phyloP scores from a whole-genome alignment of 1,140 invertebrate genomes.

The Cydia pomonella region DNA sequence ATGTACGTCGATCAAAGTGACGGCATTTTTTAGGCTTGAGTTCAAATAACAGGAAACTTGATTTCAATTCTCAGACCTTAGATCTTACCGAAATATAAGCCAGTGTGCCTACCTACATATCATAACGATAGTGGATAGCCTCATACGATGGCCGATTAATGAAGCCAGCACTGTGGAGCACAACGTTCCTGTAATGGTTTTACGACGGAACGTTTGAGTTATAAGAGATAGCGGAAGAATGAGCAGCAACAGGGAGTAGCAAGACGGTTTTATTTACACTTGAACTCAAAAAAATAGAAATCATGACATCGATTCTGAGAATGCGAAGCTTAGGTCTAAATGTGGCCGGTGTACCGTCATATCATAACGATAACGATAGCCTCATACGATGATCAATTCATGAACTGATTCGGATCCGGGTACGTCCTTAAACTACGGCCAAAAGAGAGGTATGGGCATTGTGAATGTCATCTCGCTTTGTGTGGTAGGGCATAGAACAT shows the following conservation, averaged over 20 bases:
- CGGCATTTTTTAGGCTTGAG: neutral
- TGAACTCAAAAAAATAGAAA: neutral
- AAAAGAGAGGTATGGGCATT: no score
- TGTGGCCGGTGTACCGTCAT: conserved; percentile 52
- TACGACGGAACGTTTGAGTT: conserved; percentile 46
- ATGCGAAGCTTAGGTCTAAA: neutral
- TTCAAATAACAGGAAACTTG: neutral
- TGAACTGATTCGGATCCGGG: no score
- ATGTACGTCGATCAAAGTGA: neutral
- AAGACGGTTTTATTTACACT: no score
- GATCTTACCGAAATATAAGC: neutral
- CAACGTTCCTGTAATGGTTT: conserved; percentile 77
- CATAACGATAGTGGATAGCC: conserved; percentile 70
- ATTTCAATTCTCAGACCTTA: neutral
- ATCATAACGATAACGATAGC: conserved; percentile 70
- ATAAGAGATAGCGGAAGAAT: neutral
- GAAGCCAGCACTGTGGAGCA: conserved; percentile 68
- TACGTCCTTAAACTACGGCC: no score
- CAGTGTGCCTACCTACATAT: conserved; percentile 61
- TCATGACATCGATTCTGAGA: neutral
- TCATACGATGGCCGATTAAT: conserved; percentile 78
- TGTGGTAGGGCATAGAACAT: no score
- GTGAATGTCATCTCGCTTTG: no score
- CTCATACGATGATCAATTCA: conserved; percentile 76
- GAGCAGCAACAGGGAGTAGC: neutral